phyloP scores from a whole-genome alignment of 2,888 invertebrate genomes.

The Notodonta dromedarius region DNA sequence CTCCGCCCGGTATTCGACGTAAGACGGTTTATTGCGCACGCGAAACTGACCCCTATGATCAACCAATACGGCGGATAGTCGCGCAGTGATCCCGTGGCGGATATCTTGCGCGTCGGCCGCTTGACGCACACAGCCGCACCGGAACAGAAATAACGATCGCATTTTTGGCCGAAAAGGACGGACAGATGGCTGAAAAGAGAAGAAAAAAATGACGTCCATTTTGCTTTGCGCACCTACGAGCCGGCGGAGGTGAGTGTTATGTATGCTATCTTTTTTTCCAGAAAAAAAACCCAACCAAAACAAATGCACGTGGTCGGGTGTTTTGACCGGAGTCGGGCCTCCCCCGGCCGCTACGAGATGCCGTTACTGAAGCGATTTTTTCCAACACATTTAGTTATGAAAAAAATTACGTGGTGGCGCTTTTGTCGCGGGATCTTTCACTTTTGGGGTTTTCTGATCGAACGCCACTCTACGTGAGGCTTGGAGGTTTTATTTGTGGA shows the following conservation, averaged over 20 bases:
- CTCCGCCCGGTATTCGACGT: constrained; percentile 76
- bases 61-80: constrained; percentile 33
- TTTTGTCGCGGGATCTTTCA: constrained; percentile 39
- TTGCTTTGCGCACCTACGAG: constrained; percentile 81
- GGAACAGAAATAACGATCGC: constrained; percentile 85
- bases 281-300: constrained; percentile 82
- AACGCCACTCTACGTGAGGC: neutral
- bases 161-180: constrained; percentile 84
- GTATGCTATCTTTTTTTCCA: constrained; percentile 79
- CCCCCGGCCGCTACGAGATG: constrained; percentile 77
- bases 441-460: neutral
- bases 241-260: constrained; percentile 74
- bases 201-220: constrained; percentile 84
- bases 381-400: constrained; percentile 67
- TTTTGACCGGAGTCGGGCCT: constrained; percentile 79
- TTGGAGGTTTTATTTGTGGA: neutral
- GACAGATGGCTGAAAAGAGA: constrained; percentile 84
- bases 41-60: constrained; percentile 40
- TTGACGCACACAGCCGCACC: constrained; percentile 80
- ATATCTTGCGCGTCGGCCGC: constrained; percentile 61
- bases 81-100: constrained; percentile 44
- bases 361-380: constrained; percentile 77
- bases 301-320: constrained; percentile 83
- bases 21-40: constrained; percentile 58
- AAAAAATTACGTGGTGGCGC: constrained; percentile 76